Base-by-base conservation (phyloP, 2,888 invertebrate species). In the Dryococelus australis region DNA sequence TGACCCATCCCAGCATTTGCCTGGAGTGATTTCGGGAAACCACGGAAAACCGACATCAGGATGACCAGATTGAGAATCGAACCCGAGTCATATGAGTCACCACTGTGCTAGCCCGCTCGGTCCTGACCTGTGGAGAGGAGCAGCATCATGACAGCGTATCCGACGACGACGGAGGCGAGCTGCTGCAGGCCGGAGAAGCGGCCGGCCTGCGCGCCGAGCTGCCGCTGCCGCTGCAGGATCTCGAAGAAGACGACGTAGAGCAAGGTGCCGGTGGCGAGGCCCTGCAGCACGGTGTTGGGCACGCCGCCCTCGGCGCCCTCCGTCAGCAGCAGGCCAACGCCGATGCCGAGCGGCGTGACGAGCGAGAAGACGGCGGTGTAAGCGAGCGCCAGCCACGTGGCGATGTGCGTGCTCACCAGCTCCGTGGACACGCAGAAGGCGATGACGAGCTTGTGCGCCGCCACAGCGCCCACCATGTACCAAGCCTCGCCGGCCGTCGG, bases 211-310 rank as follows among this genome's bases (percentile, higher is more conserved):
- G 92, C 93, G 13, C 95, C 95, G 90, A 94, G 92, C 84, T 95
- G 95, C 86, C 92, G 93, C 16, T 95, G 95, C 90, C 94, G 92
- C 84, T 95, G 95, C 90, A 99, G 94, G 87, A 99, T 97, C 93
- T 99, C 99, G 92, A 99, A 98, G 93, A 98, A 98, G n/a, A 98
- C 98, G 26, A 99, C 98, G 93, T 98, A 99, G 6, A 99, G 93
- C 83, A 99, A 94, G 0, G 99, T 99, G 24, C 99, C 99, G 84
- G 97, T 96, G 0, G 99, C 98, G 88, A 99, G 93, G 5, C 98
- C 98, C 93, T 98, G 97, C 43, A 88, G 83, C n/a, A 89, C 92
- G 5, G 92, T 90, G 12, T 91, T 95, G 26, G 94, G 93, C 12
- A 96, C 93, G 28, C 94, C 95, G 0, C 51, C 51, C 0, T 94